Evolutionary conservation across 1,140 invertebrate genomes (phyloP).

Genomic region (Drosophila aff.): DNA sequence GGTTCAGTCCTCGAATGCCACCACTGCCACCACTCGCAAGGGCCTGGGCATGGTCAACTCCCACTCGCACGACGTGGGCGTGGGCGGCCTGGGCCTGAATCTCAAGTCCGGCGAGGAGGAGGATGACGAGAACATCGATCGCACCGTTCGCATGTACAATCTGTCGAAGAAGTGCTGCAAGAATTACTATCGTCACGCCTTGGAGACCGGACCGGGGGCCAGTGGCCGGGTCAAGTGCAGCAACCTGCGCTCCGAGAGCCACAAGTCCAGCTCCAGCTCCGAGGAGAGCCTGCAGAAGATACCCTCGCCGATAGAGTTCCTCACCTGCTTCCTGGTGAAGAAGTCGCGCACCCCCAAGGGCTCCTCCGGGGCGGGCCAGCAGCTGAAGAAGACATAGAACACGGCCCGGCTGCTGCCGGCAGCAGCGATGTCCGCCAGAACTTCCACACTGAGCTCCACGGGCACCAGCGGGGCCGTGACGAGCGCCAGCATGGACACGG

Average conservation of each 20-base stretch:
- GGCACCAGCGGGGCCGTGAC: constrained; percentile 17
- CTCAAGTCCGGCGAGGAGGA: constrained; percentile 65
- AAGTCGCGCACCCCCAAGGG: constrained; percentile 71
- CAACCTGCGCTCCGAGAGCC: constrained; percentile 54
- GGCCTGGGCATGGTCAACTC: constrained; percentile 65
- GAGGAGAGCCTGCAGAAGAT: constrained; percentile 82
- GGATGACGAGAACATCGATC: constrained; percentile 79
- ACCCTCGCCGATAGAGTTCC: constrained; percentile 80
- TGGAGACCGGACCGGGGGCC: constrained; percentile 62
- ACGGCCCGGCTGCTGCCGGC: constrained; percentile 66
- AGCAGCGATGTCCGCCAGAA: constrained; percentile 23
- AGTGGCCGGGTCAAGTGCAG: constrained; percentile 65
- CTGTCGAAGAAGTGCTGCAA: constrained; percentile 83
- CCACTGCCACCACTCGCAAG: constrained; percentile 36
- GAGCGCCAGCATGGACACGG: constrained; percentile 14
- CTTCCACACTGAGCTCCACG: constrained; percentile 39
- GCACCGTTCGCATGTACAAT: constrained; percentile 81
- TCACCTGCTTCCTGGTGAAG: constrained; percentile 80
- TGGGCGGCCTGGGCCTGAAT: constrained; percentile 65
- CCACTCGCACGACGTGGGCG: constrained; percentile 69
- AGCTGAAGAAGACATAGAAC: constrained; percentile 73
- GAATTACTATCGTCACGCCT: constrained; percentile 76
- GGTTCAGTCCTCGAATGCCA: constrained; percentile 5
- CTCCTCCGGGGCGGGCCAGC: constrained; percentile 19
- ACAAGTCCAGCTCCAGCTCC: constrained; percentile 70